Percentiles rank a stretch among this genome's conserved stretches.
phyloP scores from a whole-genome alignment of 2,797 vertebrate species.

The Ceryle rudis region DNA sequence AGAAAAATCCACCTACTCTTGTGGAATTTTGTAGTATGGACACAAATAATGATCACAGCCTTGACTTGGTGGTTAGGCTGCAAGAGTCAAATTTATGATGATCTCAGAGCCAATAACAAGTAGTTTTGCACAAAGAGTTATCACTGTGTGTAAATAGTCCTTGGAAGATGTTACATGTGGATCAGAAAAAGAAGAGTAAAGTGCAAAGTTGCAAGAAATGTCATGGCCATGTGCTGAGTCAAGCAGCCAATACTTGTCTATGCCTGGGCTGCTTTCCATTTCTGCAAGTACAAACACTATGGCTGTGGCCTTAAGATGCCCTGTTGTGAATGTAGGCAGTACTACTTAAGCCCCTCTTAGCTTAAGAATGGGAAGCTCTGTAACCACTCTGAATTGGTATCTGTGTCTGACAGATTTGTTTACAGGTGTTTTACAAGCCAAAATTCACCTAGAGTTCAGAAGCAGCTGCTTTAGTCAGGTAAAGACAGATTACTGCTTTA shows the following conservation, averaged over 20 bases:
- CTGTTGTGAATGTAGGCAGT: background rate
- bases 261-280: background rate
- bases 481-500: background rate
- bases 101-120: background rate
- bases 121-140: background rate
- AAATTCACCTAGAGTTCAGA: background rate
- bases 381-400: background rate
- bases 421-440: background rate
- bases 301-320: background rate
- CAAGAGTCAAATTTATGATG: background rate
- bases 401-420: background rate
- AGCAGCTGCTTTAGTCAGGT: background rate
- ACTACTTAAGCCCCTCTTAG: background rate
- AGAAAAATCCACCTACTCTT: background rate
- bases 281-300: background rate
- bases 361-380: background rate
- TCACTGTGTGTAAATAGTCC: background rate
- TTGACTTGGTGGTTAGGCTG: background rate
- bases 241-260: accelerated
- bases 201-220: background rate
- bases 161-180: background rate
- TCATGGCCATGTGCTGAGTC: accelerated
- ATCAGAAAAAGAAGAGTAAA: background rate
- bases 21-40: background rate
- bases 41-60: background rate